Percentiles rank a stretch among this genome's conserved stretches.
Evolutionary conservation across 1,140 invertebrate species (phyloP).

Genomic region (Euura saliciscinereae): DNA sequence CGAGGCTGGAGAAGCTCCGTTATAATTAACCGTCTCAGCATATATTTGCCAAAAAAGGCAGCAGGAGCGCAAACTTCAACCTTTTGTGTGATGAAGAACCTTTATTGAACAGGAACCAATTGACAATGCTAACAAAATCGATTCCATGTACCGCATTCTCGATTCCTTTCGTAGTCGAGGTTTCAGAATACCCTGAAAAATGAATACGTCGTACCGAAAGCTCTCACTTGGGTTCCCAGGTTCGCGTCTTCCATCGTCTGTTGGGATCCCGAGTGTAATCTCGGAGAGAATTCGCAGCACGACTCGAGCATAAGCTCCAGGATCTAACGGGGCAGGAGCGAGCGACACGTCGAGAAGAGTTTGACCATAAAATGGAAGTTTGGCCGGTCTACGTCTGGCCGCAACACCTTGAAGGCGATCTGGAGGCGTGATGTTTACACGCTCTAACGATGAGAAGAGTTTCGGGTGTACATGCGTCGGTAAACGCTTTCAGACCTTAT

Average conservation of each 20-base stretch:
- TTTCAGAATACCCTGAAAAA: too few relatives aligned
- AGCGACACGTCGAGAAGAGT: not conserved
- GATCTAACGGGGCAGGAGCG: not conserved
- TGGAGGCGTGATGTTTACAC: not conserved
- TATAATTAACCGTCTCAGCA: too few relatives aligned
- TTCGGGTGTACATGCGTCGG: not conserved
- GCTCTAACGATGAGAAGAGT: not conserved
- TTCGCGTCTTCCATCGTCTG: not conserved
- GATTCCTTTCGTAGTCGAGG: too few relatives aligned
- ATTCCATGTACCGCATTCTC: too few relatives aligned
- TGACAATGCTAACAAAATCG: too few relatives aligned
- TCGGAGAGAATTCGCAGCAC: not conserved
- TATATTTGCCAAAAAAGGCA: too few relatives aligned
- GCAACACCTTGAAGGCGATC: not conserved
- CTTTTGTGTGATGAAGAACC: too few relatives aligned
- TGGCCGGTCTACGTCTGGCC: not conserved
- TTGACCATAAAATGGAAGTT: slow-evolving; percentile 2
- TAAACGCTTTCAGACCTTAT: too few relatives aligned
- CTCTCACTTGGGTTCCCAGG: not conserved
- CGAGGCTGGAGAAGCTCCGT: too few relatives aligned
- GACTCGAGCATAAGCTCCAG: not conserved
- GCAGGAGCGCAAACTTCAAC: too few relatives aligned
- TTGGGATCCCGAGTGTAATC: not conserved
- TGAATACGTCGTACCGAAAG: not conserved
- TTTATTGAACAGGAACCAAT: too few relatives aligned